Base-by-base conservation (phyloP, 92 coral and sea anemone genomes). In the Bergia puertoricense region DNA sequence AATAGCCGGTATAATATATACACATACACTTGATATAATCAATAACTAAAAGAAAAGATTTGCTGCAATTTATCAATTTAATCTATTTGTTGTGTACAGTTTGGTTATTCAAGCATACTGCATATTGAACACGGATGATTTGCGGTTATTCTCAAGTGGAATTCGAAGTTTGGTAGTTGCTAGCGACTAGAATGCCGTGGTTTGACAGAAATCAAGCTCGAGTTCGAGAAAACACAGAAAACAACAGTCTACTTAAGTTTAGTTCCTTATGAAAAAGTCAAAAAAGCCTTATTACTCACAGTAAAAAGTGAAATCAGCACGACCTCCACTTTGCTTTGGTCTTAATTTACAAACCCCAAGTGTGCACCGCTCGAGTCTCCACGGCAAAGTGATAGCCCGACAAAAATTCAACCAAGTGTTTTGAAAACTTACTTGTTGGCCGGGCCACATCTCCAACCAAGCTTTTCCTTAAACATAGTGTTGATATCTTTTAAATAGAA, bases 81-180 rank as follows among this genome's bases (percentile, higher is more conserved):
- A 84, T 84, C 87, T 84, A 69, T 71, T 84, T 73, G 79, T 84
- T 84, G 87, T 84, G 79, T 84, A 72, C 87, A 71, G 77, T 71
- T 84, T 71, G 78, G 59, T 71, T 84, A 69, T 84, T 84, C 87
- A 69, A 72, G 87, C 65, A 69, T 51, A 84, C 22, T 71, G 78
- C 68, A 71, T 84, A 84, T 84, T 84, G 87, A 69, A 39, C 76
- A 30, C 15, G 79, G 23, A 71, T 22, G 68, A 50, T 36, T 50
- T 54, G 68, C 65, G 39, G 79, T 46, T 46, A 41, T 3, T 22
- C 67, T 82, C 20, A 41, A 20, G 16, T 42, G 76, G 30, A 62
- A 54, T 54, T 59, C 16, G 46, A 67, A 66, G 38, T 50, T 66
- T 43, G 56, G 76, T n/a, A 65, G 39, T 22, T 43, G 22, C 10